Base-by-base conservation (phyloP, 2,113 vertebrate species). In the Etheostoma spectabile region DNA sequence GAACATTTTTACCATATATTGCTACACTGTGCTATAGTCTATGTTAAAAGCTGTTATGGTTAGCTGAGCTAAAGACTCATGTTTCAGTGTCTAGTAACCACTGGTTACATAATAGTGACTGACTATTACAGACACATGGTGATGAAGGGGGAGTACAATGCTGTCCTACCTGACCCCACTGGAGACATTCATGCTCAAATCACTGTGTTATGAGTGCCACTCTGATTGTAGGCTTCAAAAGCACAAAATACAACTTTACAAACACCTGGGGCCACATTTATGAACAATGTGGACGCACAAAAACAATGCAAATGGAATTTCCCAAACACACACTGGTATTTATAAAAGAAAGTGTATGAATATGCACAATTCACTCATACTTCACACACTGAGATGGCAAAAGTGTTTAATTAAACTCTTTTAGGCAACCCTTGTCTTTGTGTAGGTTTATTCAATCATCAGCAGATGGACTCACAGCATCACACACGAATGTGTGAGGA, bases 141-240 rank as follows among this genome's bases (percentile, higher is more conserved):
- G 72, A 80, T 78, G 78, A 74, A 52, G n/a, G 45, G 18, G 67
- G 45, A 66, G 57, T 24, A 60, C 56, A 64, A 5, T 45, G n/a
- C 61, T 3, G 6, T 64, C 61, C 61, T 49, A 42, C 8, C 63
- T 33, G 24, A 72, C 5, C 13, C 22, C n/a, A 16, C 72, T 3
- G 60, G 67, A 70, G 30, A 85, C 66, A 80, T n/a, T 70, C 85
- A 88, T 84, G 84, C 88, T 77, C 16, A 68, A 33, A 59, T 59
- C 49, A 55, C 70, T 55, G 21, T 52, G 61, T 63, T 59, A 15
- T 73, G 15, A 27, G 45, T 13, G 60, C 3, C 21, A 68, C 42
- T 56, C 61, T 61, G 38, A 74, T 13, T 35, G 2, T 33, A 53
- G 11, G 19, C 19, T 35, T 53, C 48, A 42, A 60, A 77, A 85